Evolutionary conservation across 2,888 invertebrate species (phyloP).

Genomic region (Invenusta paracnida): DNA sequence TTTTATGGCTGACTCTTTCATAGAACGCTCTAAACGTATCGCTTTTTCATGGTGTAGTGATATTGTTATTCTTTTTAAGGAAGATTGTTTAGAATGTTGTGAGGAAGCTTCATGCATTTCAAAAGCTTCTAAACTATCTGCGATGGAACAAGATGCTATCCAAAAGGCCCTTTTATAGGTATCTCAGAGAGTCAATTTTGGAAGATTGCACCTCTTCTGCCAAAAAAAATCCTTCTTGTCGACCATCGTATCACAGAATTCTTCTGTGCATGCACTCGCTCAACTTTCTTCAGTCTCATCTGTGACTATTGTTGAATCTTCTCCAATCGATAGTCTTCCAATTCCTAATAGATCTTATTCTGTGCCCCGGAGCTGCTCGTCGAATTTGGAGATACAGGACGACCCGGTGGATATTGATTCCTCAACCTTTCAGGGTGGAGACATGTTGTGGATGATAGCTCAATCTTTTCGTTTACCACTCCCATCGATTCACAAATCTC

Average conservation of each 20-base stretch:
- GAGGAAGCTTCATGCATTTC: no score
- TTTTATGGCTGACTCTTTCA: no score
- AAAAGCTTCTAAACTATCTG: no score
- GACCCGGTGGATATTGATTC: neutral
- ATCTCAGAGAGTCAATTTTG: neutral
- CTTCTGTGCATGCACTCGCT: neutral
- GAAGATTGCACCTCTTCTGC: neutral
- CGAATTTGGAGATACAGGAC: neutral
- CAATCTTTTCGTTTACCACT: neutral
- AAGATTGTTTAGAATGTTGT: no score
- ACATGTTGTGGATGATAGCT: neutral
- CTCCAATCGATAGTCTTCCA: neutral
- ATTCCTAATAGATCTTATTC: neutral
- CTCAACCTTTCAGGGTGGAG: neutral
- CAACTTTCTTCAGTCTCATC: neutral
- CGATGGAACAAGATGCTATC: neutral
- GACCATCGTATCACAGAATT: neutral
- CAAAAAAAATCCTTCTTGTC: neutral
- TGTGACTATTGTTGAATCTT: neutral
- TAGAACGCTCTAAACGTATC: no score
- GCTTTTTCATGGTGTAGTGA: no score
- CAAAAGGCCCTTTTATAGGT: neutral
- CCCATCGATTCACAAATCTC: neutral
- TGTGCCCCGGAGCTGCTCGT: neutral
- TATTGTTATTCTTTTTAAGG: no score